Percentiles rank a stretch among this genome's conserved stretches.
These are phyloP conservation scores for Lithophane leautieri DNA, from an alignment of 2,888 invertebrate species.

Conservation along the genomic window DNA sequence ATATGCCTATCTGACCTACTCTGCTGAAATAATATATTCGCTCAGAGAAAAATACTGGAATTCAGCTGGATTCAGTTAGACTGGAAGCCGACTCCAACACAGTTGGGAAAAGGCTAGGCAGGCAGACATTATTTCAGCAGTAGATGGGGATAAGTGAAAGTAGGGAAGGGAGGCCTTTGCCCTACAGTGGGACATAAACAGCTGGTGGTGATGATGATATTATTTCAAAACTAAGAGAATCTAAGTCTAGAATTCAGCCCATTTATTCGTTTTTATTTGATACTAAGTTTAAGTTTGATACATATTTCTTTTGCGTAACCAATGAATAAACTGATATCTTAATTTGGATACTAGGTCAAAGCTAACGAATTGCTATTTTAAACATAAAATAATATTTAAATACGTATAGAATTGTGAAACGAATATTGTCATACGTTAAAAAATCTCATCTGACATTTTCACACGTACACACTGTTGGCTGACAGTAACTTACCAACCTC, in stretches of 20 bases:
- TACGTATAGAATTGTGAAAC: slow-evolving; percentile 3
- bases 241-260: neutral
- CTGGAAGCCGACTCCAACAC: no score
- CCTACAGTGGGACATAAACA: no score
- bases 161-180: neutral
- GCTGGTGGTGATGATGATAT: neutral
- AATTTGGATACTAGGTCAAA: neutral
- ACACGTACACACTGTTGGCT: no score
- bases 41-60: no score
- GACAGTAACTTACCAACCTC: no score
- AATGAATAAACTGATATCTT: neutral
- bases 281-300: neutral
- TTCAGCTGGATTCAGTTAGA: no score
- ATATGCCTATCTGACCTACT: no score
- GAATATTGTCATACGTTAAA: neutral
- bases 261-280: neutral
- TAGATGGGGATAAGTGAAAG: neutral
- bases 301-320: neutral
- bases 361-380: neutral
- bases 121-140: neutral
- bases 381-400: neutral
- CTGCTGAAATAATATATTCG: no score
- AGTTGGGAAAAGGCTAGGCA: no score
- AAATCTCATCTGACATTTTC: no score
- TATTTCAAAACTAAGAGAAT: neutral